Evolutionary conservation across 2,113 vertebrate species (phyloP), one percentile per base, ranked within the genome.

Genomic region (Capreolus pygargus): DNA sequence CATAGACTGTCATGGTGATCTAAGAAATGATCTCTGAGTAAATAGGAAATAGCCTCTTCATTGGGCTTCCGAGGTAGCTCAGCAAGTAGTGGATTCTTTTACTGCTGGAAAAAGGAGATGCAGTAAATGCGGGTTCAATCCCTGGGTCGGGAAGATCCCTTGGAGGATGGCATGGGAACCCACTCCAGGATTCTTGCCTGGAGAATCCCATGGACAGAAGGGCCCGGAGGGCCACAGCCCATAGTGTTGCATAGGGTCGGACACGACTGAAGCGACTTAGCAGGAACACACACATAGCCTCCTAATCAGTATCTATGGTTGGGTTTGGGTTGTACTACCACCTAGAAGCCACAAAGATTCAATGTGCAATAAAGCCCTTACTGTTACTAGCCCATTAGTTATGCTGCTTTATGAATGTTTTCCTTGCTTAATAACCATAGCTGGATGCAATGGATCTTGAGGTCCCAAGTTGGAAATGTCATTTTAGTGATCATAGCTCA

Each of bases 11-110:
- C 57, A 82, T 25, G 19, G 28, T 97, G 47, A 94, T 88, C 60
- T 84, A 96, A 57, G 67, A 98, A 97, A 95, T 94, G 86, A 97
- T 97, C 74, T 74, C 91, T 92, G 91, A 25, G n/a, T 85, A 83
- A 39, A 39, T 4, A 91, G 50, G 61, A 89, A 95, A 89, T n/a
- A 85, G 47, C 54, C 81, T 78, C 54, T 79, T 67, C 52, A 4
- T 1, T 39, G 67, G 67, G 67, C 67, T 70, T 70, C n/a, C 5
- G 4, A 1, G n/a, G n/a, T 39, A 10, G n/a, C n/a, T 70, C 67
- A 70, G 2, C 2, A 0, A 0, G 19, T 70, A 70, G 10, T 23
- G n/a, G 67, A 39, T 70, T 39, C n/a, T 39, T 70, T 13, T 23
- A 39, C n/a, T 1, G 1, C 19, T 39, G 67, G 67, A 12, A 6